These are phyloP conservation scores for Ochlodes sylvanus DNA, from an alignment of 2,888 invertebrate genomes.

Conservation along the genomic window DNA sequence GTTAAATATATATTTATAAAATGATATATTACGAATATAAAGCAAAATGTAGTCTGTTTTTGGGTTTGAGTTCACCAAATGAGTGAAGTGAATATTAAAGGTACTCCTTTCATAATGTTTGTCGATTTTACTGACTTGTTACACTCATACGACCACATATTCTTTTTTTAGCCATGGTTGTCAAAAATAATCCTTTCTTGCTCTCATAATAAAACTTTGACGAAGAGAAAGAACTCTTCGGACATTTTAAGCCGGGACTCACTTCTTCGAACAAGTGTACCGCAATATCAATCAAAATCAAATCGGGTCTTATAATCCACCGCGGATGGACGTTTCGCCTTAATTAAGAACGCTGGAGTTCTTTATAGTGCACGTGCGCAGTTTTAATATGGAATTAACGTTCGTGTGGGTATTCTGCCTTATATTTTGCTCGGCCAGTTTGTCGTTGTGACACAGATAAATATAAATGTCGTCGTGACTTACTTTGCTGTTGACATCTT, in stretches of 20 bases:
- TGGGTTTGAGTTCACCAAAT: too few species aligned
- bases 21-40: too few species aligned
- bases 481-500: background rate
- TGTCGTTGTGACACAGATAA: constrained; percentile 1
- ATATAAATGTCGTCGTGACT: background rate
- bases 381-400: constrained; percentile 46
- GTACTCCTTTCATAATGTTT: constrained; percentile 29
- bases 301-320: constrained; percentile 71
- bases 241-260: constrained; percentile 34
- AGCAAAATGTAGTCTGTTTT: too few species aligned
- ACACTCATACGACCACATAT: constrained; percentile 37
- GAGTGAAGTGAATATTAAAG: too few species aligned
- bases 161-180: constrained; percentile 53
- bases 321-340: constrained; percentile 60
- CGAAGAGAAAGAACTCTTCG: constrained; percentile 43
- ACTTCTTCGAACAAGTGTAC: constrained; percentile 57
- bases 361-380: constrained; percentile 38
- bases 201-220: constrained; percentile 53
- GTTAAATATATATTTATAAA: too few species aligned
- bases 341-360: constrained; percentile 68
- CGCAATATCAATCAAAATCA: constrained; percentile 76
- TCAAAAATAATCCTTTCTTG: constrained; percentile 62
- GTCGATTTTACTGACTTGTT: constrained; percentile 41
- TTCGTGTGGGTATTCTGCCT: background rate
- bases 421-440: background rate